A percentile compares a stretch with the other conserved stretches of the same genome.
phyloP scores from a whole-genome alignment of 2,888 invertebrate species.

The Agrotis clavis region DNA sequence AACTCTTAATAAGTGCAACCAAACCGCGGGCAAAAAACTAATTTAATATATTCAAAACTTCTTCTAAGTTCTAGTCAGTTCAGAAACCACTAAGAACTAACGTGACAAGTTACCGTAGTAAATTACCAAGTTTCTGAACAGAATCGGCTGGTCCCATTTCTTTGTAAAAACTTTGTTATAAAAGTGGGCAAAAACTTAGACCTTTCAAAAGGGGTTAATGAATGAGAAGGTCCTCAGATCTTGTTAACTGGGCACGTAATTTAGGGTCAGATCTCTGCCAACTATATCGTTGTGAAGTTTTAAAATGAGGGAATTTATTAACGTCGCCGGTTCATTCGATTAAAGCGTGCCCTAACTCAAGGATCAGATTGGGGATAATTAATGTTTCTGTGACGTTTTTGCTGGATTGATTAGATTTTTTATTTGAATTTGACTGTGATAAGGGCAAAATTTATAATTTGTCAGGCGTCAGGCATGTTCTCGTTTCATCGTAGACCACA shows the following conservation, averaged over 20 bases:
- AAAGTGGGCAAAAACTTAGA: slow-evolving; percentile 48
- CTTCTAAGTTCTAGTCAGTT: slow-evolving; percentile 32
- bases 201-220: slow-evolving; percentile 49
- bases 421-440: background rate
- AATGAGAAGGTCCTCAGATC: slow-evolving; percentile 38
- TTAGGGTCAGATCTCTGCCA: slow-evolving; percentile 29
- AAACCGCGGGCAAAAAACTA: background rate
- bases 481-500: background rate
- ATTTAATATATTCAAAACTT: slow-evolving; percentile 36
- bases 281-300: slow-evolving; percentile 22
- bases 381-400: background rate
- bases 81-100: slow-evolving; percentile 39
- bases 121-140: slow-evolving; percentile 57
- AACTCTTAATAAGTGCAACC: too few relatives aligned
- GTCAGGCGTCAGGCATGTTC: background rate
- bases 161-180: slow-evolving; percentile 40
- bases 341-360: background rate
- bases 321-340: background rate
- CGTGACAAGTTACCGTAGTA: slow-evolving; percentile 56
- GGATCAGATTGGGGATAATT: background rate
- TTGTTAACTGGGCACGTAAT: slow-evolving; percentile 36
- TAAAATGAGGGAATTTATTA: slow-evolving; percentile 2
- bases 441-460: too few relatives aligned
- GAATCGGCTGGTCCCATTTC: slow-evolving; percentile 52
- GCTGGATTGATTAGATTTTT: background rate